These are phyloP conservation scores for Rhamphomyia laevipes DNA, from an alignment of 2,888 invertebrate genomes.

Conservation along the genomic window DNA sequence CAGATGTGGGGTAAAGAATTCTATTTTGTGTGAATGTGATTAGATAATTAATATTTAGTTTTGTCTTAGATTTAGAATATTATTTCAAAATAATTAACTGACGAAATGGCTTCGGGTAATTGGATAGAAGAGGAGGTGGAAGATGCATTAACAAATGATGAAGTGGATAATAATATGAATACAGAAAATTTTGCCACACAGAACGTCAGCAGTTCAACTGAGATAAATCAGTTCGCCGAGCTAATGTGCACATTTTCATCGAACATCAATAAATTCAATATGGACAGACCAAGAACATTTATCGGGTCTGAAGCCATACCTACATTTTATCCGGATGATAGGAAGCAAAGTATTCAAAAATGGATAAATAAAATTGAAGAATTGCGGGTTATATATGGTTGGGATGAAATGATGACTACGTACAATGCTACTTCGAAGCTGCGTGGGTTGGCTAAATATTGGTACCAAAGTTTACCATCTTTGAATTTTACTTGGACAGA, in stretches of 20 bases:
- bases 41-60: neutral
- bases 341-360: conserved; percentile 1
- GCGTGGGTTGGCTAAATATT: conserved; percentile 2
- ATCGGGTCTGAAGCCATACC: conserved; percentile 6
- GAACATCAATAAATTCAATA: neutral
- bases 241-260: neutral
- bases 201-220: neutral
- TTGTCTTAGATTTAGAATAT: neutral
- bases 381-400: conserved; percentile 6
- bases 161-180: neutral
- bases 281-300: neutral
- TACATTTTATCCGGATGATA: conserved; percentile 9
- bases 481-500: conserved; percentile 6
- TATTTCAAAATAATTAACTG: no score
- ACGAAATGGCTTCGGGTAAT: no score
- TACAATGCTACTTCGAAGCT: conserved; percentile 6
- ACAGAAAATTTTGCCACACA: neutral
- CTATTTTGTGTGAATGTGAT: neutral
- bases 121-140: neutral
- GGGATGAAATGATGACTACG: conserved; percentile 7
- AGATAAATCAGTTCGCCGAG: neutral
- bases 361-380: conserved; percentile 11
- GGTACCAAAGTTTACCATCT: conserved; percentile 9
- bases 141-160: neutral
- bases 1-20: conserved; percentile 2